These are phyloP conservation scores for Fragum sueziense DNA, from an alignment of 2,888 invertebrate species.

Conservation along the genomic window DNA sequence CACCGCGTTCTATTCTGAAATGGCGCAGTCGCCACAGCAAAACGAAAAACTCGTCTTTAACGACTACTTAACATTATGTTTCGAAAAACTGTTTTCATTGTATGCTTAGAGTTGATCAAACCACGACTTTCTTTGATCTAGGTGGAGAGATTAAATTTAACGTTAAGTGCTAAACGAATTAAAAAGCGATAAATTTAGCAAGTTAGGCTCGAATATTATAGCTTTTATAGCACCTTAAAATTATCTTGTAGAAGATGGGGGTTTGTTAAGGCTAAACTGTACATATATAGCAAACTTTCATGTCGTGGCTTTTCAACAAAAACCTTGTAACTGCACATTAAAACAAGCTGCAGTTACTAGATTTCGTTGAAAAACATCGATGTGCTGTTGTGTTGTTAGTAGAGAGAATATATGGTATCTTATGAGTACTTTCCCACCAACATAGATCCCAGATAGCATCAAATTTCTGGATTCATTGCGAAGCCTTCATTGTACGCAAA, in stretches of 20 bases:
- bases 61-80: conserved; percentile 12
- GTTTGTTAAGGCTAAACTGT: no score
- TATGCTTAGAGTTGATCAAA: not conserved
- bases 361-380: no score
- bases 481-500: no score
- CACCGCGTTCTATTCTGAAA: not conserved
- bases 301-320: no score
- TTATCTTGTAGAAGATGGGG: not conserved
- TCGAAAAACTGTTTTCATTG: conserved; percentile 18
- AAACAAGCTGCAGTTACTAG: no score
- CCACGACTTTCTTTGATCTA: conserved; percentile 8
- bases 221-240: conserved; percentile 9
- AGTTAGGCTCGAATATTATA: conserved; percentile 15
- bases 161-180: conserved; percentile 16
- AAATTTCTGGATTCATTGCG: no score
- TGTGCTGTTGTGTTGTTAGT: no score
- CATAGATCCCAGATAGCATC: no score
- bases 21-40: not conserved
- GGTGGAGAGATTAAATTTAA: conserved; percentile 18
- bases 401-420: no score
- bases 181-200: conserved; percentile 20
- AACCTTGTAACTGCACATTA: no score
- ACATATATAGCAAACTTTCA: no score
- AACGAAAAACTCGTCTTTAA: not conserved
- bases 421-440: no score